Conservation (phyloP, 2,888 invertebrate species). For the Malthinus seriepunctatus region DNA sequence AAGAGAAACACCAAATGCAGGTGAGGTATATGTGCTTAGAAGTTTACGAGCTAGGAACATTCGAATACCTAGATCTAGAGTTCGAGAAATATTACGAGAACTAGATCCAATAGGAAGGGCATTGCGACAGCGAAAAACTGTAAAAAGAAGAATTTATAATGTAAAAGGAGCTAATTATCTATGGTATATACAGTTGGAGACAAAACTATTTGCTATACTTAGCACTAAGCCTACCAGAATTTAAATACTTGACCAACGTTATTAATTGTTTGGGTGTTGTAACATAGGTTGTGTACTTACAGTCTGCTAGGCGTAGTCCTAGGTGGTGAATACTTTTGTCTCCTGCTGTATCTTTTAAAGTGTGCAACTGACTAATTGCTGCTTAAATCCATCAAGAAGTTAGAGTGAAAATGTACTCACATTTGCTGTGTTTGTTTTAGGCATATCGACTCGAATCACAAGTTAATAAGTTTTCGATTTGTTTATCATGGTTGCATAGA, state of each 20-base stretch:
- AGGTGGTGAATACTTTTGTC: no score
- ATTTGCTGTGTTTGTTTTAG: constrained; percentile 5
- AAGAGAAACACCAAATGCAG: constrained; percentile 12
- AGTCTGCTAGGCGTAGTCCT: no score
- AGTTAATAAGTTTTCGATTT: constrained; percentile 16
- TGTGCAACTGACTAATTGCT: no score
- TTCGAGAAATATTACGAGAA: constrained; percentile 4
- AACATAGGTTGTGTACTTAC: no score
- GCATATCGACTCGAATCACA: constrained; percentile 23
- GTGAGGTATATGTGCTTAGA: constrained; percentile 14
- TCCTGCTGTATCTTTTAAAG: no score
- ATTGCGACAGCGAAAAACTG: background rate
- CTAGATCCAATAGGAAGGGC: constrained; percentile 12
- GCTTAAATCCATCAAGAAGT: no score
- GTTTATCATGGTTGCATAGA: constrained; percentile 19
- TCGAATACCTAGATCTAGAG: constrained; percentile 6
- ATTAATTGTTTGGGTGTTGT: no score
- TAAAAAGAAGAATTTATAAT: constrained; percentile 14
- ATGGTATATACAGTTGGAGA: constrained; percentile 9
- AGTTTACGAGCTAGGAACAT: constrained; percentile 6
- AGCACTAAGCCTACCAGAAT: background rate
- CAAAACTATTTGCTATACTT: background rate
- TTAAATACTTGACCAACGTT: background rate
- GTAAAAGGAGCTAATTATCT: constrained; percentile 18
- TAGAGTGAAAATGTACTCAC: background rate